Percentiles rank a stretch among this genome's conserved stretches.
Conservation (phyloP, 2,113 vertebrate species). For the Xiphophorus couchianus region DNA sequence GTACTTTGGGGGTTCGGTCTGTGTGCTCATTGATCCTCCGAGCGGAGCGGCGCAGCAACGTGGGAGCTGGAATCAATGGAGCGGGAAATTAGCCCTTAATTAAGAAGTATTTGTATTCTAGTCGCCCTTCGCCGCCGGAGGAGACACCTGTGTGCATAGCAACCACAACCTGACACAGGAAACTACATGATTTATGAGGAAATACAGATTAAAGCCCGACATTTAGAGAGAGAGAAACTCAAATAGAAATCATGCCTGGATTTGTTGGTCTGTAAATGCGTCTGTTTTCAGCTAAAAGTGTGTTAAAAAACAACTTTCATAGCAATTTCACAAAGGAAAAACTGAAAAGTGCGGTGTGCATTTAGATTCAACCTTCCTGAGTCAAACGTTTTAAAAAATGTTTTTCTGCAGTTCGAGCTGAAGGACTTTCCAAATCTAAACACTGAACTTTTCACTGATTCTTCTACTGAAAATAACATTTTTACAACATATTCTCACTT, state of each 20-base stretch:
- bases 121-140: slow-evolving; percentile 13
- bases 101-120: slow-evolving; percentile 62
- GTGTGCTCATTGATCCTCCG: slow-evolving; percentile 31
- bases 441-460: background rate
- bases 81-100: slow-evolving; percentile 62
- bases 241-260: background rate
- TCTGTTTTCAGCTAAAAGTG: too few species aligned
- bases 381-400: too few species aligned
- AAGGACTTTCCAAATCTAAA: too few species aligned
- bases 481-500: background rate
- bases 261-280: background rate
- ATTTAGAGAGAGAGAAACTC: background rate
- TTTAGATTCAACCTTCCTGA: too few species aligned
- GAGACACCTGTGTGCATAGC: slow-evolving; percentile 42
- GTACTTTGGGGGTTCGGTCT: slow-evolving; percentile 5
- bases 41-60: slow-evolving; percentile 1
- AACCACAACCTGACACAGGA: slow-evolving; percentile 2
- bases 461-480: background rate
- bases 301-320: too few species aligned
- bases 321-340: too few species aligned
- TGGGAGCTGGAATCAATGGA: slow-evolving; percentile 61
- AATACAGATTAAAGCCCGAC: background rate
- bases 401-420: too few species aligned
- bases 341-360: too few species aligned
- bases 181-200: background rate